A percentile compares a stretch with the other conserved stretches of the same genome.
Evolutionary conservation across 2,113 vertebrate genomes (phyloP).

Genomic region (Apodemus sylvaticus): DNA sequence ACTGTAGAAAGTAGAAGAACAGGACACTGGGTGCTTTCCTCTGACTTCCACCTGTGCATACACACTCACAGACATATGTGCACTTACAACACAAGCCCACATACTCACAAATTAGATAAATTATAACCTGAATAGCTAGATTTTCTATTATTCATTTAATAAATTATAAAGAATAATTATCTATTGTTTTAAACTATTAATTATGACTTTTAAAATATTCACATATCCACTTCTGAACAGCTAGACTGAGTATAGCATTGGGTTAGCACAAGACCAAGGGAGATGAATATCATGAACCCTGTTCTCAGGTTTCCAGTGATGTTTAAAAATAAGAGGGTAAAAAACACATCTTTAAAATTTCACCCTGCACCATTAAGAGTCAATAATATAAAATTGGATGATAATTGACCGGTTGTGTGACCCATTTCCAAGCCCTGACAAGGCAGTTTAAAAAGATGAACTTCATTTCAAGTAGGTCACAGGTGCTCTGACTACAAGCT

Average conservation of each 20-base stretch:
- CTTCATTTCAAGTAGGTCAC: neutral
- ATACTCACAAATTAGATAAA: neutral
- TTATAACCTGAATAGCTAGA: neutral
- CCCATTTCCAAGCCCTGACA: neutral
- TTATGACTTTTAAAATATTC: neutral
- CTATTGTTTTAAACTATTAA: neutral
- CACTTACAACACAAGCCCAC: neutral
- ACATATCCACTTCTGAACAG: neutral
- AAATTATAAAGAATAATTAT: neutral
- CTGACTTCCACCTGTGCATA: too few species aligned
- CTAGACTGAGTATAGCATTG: neutral
- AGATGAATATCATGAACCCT: neutral
- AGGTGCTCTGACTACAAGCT: neutral
- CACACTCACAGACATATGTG: too few species aligned
- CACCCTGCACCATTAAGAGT: neutral
- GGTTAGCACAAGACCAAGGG: neutral
- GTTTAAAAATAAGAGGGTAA: neutral
- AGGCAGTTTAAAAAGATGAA: neutral
- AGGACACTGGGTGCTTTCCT: too few species aligned
- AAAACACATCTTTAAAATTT: neutral
- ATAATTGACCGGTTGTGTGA: neutral
- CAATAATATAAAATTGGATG: neutral
- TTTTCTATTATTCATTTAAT: constrained; percentile 24
- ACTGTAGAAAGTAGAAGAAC: neutral
- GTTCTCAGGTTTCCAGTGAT: neutral